Percentiles rank a stretch among this genome's conserved stretches.
These are phyloP conservation scores for Rhynchophorus ferrugineus DNA, from an alignment of 1,140 invertebrate species.

Conservation along the genomic window DNA sequence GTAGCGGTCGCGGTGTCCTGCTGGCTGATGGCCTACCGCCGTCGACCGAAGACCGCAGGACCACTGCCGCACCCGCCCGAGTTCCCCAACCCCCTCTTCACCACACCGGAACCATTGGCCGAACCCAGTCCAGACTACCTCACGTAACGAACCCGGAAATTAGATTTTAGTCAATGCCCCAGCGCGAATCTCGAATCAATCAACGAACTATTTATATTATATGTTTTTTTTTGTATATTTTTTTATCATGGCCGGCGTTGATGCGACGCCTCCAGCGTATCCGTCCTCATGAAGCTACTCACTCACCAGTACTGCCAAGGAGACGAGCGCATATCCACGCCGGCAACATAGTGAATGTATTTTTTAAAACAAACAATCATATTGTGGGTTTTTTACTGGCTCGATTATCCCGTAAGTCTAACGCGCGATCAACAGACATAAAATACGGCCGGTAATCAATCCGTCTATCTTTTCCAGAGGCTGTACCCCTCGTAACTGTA, in stretches of 20 bases:
- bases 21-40: conserved; percentile 88
- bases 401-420: no score
- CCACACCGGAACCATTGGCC: conserved; percentile 69
- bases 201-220: conserved; percentile 25
- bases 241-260: conserved; percentile 5
- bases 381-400: conserved; percentile 24
- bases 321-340: neutral
- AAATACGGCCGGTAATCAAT: conserved; percentile 25
- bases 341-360: neutral
- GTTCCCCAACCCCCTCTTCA: conserved; percentile 90
- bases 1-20: conserved; percentile 90
- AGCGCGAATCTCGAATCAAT: conserved; percentile 12
- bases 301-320: conserved; percentile 29
- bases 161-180: conserved; percentile 25
- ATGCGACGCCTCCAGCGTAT: conserved; percentile 24
- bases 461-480: conserved; percentile 40
- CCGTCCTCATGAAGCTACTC: conserved; percentile 34
- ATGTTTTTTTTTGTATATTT: conserved; percentile 25
- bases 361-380: conserved; percentile 17
- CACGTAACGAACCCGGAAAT: conserved; percentile 33
- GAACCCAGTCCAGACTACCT: conserved; percentile 78
- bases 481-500: conserved; percentile 23
- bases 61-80: conserved; percentile 89
- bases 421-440: no score
- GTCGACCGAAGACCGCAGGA: conserved; percentile 74